phyloP scores from a whole-genome alignment of 2,888 invertebrate species.

The Buathra laborator region DNA sequence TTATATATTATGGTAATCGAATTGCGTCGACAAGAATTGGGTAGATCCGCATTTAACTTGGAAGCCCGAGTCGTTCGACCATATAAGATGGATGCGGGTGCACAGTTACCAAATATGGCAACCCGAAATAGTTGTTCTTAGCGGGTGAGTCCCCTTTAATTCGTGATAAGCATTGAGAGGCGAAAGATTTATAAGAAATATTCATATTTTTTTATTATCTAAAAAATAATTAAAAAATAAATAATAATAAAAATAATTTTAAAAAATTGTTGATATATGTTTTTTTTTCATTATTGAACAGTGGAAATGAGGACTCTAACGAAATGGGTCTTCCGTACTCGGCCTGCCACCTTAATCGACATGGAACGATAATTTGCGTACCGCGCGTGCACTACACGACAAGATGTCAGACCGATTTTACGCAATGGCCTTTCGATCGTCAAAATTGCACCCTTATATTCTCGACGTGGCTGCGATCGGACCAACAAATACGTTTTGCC shows the following conservation, averaged over 20 bases:
- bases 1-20: no score
- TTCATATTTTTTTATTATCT: neutral
- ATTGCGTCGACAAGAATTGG: neutral
- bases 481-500: conserved; percentile 87
- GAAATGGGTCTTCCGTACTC: conserved; percentile 73
- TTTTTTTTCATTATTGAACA: conserved; percentile 1
- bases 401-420: conserved; percentile 87
- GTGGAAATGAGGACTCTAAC: conserved; percentile 49
- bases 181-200: neutral
- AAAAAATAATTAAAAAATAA: neutral
- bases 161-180: neutral
- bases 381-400: conserved; percentile 87
- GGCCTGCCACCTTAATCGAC: conserved; percentile 85
- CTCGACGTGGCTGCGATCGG: conserved; percentile 89
- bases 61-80: neutral
- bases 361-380: conserved; percentile 88
- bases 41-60: conserved; percentile 6
- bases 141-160: neutral
- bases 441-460: conserved; percentile 88
- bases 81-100: neutral
- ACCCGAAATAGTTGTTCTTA: neutral
- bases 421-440: conserved; percentile 89
- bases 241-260: neutral
- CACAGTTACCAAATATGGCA: neutral
- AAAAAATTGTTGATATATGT: neutral